Base-by-base conservation (phyloP, 2,113 vertebrate species). In the Sorex araneus region DNA sequence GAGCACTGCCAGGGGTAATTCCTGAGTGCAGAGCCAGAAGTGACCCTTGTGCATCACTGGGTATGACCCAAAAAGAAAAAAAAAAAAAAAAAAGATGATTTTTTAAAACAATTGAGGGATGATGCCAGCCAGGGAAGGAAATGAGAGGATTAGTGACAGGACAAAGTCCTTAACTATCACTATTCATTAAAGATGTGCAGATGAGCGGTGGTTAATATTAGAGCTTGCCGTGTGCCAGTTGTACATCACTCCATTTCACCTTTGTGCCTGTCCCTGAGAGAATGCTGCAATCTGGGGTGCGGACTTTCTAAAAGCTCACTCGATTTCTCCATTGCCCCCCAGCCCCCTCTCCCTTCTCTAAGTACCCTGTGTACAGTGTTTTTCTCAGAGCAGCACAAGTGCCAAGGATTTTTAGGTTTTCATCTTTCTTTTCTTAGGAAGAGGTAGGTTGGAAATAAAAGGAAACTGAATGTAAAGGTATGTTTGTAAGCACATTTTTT, bases 401-500 rank as follows among this genome's bases (percentile, higher is more conserved):
- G 45, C 45, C 70, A 90, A 74, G 57, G 28, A 60, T 18, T 90
- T 90, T 70, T 50, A 40, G 40, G 7, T 40, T 47, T 71, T 76
- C 54, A 54, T 77, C 9, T 77, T 63, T 63, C 60, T 50, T 87
- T 60, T 87, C 18, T 75, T 66, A 60, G 40, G 84, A 54, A 76
- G 82, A 84, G 92, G 12, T 50, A 36, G n/a, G 25, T 66, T 90
- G 19, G 74, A 94, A 82, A 70, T 92, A 66, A 89, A 94, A 73
- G 15, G 36, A 84, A 77, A 28, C 9, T 71, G 9, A 83, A 28
- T 87, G n/a, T 16, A 28, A 10, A 77, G 75, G 13, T 85, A 21
- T 50, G 92, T 66, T 40, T 32, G 10, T 84, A 87, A 92, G 13
- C 28, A 84, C 57, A 32, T 82, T 54, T 67, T 75, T 85, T 76